Evolutionary conservation across 1,140 invertebrate species (phyloP), one percentile per base, ranked within the genome.

Genomic region (Leptinotarsa texana): DNA sequence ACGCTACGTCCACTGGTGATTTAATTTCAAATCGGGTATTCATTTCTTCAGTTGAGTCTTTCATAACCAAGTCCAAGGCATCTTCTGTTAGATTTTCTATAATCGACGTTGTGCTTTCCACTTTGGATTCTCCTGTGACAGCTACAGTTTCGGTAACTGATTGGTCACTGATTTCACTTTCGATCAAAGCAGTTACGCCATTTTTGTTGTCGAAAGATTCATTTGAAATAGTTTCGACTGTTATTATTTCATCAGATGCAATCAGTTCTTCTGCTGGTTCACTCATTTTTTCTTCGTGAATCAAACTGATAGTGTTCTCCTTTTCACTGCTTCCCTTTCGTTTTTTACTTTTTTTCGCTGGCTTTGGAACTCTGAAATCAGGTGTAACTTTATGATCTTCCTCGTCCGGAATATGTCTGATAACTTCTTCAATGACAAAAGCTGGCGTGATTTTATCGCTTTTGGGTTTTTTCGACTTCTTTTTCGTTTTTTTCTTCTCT

Each of bases 401-500:
- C 51, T 22, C 57, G 15, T 77, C 71, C 51, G 78, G 65, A 69
- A 79, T 77, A 42, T 74, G 57, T 27, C 70, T 57, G 18, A 79
- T 74, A 27, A 74, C 73, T 48, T 79, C 78, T 42, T 73, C 75
- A 24, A 77, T 76, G n/a, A 72, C 71, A 68, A 78, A 75, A 15
- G 66, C 73, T 13, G 78, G 76, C 69, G 78, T 76, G n/a, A 49
- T 69, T 18, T 74, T 63, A 22, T 13, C 72, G 65, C 78, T 57
- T 75, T 80, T 73, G n/a, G 63, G 18, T 77, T 78, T 62, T 42
- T 73, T 75, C 75, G 74, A 71, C 63, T 78, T 78, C 62, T 75
- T 71, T 63, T 79, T 79, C 62, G 77, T 75, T 72, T 79, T 79
- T 4, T 22, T 65, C 63, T 65, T 65, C 11, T 65, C 21, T 22